Percentiles rank a stretch among this genome's conserved stretches.
Conservation (phyloP, 2,888 invertebrate species). For the Seira ritae region DNA sequence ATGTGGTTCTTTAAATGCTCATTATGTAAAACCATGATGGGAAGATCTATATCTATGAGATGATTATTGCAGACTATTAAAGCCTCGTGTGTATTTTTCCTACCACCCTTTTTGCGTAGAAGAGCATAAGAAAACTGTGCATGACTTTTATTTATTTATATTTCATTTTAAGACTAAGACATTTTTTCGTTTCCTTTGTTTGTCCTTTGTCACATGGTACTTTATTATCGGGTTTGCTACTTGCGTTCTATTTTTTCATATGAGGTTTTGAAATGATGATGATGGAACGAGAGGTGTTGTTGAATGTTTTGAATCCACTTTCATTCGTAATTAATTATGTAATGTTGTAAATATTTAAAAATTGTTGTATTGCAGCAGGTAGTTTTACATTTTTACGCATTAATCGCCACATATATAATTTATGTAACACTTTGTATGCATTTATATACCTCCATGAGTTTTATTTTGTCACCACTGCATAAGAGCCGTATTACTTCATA, state of each 20-base stretch:
- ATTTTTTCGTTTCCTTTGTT: conserved; percentile 34
- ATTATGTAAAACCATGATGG: conserved; percentile 67
- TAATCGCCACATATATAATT: too few relatives aligned
- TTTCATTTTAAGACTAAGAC: conserved; percentile 22
- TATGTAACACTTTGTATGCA: not conserved
- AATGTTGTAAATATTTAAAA: too few relatives aligned
- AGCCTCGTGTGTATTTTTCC: conserved; percentile 69
- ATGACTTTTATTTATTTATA: conserved; percentile 58
- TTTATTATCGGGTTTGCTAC: not conserved
- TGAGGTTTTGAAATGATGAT: conserved; percentile 8
- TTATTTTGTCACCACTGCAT: conserved; percentile 52
- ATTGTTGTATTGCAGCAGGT: conserved; percentile 22
- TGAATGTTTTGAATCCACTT: conserved; percentile 2
- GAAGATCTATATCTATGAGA: conserved; percentile 64
- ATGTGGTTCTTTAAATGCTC: conserved; percentile 67
- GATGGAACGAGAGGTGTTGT: not conserved
- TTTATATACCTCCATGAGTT: conserved; percentile 14
- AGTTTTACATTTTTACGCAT: conserved; percentile 21
- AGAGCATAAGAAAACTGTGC: conserved; percentile 50
- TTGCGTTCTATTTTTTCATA: conserved; percentile 45
- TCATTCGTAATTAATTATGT: not conserved
- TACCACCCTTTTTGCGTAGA: conserved; percentile 67
- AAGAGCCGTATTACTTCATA: conserved; percentile 43
- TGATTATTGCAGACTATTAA: conserved; percentile 68
- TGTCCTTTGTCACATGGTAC: conserved; percentile 53